Percentiles rank a stretch among this genome's conserved stretches.
phyloP scores from a whole-genome alignment of 2,113 vertebrate genomes.

The Sinosuthora webbiana region DNA sequence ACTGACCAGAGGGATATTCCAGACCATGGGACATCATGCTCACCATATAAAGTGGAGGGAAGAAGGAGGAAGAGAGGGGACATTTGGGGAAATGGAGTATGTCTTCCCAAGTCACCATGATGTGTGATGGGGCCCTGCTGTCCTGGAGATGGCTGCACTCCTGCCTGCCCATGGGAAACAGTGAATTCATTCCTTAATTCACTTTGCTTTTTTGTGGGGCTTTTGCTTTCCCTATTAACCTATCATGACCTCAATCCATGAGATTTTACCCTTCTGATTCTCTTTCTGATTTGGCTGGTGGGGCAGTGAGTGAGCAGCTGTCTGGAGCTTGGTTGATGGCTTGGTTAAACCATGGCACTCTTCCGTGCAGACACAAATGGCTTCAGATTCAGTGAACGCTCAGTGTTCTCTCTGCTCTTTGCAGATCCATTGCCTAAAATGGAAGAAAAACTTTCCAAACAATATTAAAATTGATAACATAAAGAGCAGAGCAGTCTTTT shows the following conservation, averaged over 20 bases:
- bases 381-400: not conserved
- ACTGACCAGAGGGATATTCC: not conserved
- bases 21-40: not conserved
- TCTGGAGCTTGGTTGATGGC: not conserved
- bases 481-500: not conserved
- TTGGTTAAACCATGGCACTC: not conserved
- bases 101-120: not conserved
- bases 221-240: not conserved
- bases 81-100: not conserved
- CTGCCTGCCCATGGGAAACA: not conserved
- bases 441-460: not conserved
- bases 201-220: accelerated
- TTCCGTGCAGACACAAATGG: not conserved
- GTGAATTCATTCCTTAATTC: not conserved
- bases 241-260: not conserved
- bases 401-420: not conserved
- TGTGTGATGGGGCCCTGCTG: accelerated
- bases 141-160: not conserved
- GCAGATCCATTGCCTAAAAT: not conserved
- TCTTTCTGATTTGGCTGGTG: not conserved
- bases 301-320: not conserved
- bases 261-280: not conserved
- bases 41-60: not conserved
- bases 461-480: not conserved
- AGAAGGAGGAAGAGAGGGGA: not conserved